Evolutionary conservation across 2,888 invertebrate species (phyloP).

Genomic region (Zaprionus obscuricornis): DNA sequence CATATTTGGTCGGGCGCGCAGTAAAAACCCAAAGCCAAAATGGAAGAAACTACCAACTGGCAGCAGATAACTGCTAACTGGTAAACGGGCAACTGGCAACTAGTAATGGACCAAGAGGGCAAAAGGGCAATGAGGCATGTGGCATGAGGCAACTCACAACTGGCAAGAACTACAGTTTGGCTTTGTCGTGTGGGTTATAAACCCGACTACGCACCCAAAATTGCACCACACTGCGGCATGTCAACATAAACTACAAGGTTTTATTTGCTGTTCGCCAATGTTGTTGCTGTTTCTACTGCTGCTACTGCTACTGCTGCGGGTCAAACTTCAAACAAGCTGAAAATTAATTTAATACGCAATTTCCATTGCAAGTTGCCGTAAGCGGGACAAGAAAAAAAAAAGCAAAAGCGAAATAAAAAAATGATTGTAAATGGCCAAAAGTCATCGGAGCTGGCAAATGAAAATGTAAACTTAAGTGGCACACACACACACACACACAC

Average conservation of each 20-base stretch:
- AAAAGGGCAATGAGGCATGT: slow-evolving; percentile 58
- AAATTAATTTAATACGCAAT: slow-evolving; percentile 75
- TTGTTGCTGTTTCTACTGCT: slow-evolving; percentile 16
- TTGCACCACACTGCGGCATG: slow-evolving; percentile 54
- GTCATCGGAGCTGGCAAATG: slow-evolving; percentile 72
- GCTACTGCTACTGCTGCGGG: slow-evolving; percentile 31
- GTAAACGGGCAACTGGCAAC: slow-evolving; percentile 19
- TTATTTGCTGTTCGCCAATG: slow-evolving; percentile 59
- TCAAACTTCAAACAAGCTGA: slow-evolving; percentile 74
- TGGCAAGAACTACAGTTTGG: too few relatives aligned
- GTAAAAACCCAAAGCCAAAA: slow-evolving; percentile 74
- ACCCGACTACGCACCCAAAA: slow-evolving; percentile 34
- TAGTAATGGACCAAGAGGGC: slow-evolving; percentile 30
- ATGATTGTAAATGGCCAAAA: slow-evolving; percentile 73
- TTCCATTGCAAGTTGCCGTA: slow-evolving; percentile 49
- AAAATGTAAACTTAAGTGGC: slow-evolving; percentile 75
- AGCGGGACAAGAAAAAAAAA: slow-evolving; percentile 13
- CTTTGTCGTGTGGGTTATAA: slow-evolving; percentile 34
- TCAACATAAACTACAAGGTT: slow-evolving; percentile 68
- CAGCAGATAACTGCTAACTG: slow-evolving; percentile 2
- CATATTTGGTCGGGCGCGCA: slow-evolving; percentile 61
- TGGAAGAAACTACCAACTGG: slow-evolving; percentile 31
- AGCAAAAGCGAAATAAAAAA: slow-evolving; percentile 31
- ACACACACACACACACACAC: slow-evolving; percentile 36
- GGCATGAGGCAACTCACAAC: too few relatives aligned